Evolutionary conservation across 2,113 vertebrate species (phyloP).

Genomic region (Odocoileus hemionus): DNA sequence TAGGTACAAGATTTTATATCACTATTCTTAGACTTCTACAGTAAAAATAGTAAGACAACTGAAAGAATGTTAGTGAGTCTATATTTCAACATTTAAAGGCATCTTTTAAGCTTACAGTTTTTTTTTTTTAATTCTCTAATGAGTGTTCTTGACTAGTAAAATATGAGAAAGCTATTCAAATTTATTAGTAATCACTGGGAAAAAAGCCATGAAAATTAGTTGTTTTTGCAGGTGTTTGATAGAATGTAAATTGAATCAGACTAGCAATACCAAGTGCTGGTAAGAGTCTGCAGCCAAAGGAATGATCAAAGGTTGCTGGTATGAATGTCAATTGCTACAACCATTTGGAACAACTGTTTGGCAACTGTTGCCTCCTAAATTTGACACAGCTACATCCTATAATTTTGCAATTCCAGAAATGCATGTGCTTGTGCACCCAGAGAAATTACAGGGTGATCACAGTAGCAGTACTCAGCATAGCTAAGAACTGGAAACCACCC

Average conservation of each 20-base stretch:
- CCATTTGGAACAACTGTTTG: slow-evolving; percentile 23
- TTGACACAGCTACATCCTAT: neutral
- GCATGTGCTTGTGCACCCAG: neutral
- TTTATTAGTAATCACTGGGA: neutral
- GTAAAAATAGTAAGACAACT: neutral
- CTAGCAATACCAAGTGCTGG: neutral
- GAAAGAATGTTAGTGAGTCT: neutral
- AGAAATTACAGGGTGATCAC: slow-evolving; percentile 33
- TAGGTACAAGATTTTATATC: neutral
- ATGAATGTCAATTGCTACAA: neutral
- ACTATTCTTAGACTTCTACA: neutral
- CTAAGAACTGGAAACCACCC: neutral
- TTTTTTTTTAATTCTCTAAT: neutral
- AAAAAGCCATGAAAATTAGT: neutral
- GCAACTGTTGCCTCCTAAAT: slow-evolving; percentile 26
- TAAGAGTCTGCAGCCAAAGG: neutral
- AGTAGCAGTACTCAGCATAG: neutral
- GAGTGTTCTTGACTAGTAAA: neutral
- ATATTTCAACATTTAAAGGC: neutral
- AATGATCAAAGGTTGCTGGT: neutral
- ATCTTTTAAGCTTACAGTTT: neutral
- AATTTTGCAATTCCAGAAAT: slow-evolving; percentile 44
- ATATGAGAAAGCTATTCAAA: neutral
- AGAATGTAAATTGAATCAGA: neutral
- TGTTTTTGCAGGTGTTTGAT: neutral